These are phyloP conservation scores for Emberiza fucata DNA, from an alignment of 2,113 vertebrate genomes.

Conservation along the genomic window DNA sequence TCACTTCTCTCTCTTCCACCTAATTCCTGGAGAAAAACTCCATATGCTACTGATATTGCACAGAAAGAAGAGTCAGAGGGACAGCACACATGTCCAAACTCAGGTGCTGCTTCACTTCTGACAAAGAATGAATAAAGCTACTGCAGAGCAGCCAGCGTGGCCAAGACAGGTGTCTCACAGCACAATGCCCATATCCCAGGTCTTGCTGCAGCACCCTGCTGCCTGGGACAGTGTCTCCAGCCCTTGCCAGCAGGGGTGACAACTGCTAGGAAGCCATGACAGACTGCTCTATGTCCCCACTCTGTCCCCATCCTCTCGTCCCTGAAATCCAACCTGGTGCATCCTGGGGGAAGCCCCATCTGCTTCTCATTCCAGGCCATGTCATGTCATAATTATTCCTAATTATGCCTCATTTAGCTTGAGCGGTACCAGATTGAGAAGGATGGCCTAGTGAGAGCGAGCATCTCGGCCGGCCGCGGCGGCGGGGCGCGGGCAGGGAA, in stretches of 20 bases:
- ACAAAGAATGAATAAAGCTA: background rate
- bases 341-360: conserved; percentile 62
- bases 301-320: background rate
- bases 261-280: background rate
- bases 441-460: conserved; percentile 5
- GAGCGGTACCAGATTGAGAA: conserved; percentile 52
- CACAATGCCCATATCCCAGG: fast-evolving
- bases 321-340: conserved; percentile 40
- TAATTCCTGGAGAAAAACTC: background rate
- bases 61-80: background rate
- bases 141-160: background rate
- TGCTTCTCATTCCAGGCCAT: conserved; percentile 62
- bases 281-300: background rate
- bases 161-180: background rate
- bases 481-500: background rate
- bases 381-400: conserved; percentile 67
- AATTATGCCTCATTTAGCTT: conserved; percentile 68
- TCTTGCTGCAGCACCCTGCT: background rate
- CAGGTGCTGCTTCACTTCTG: background rate
- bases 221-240: background rate
- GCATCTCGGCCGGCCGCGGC: background rate
- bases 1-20: background rate
- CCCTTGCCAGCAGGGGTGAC: background rate
- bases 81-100: background rate
- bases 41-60: background rate